Evolutionary conservation across 2,888 invertebrate species (phyloP).

Genomic region (Lacanobia wlatinum): DNA sequence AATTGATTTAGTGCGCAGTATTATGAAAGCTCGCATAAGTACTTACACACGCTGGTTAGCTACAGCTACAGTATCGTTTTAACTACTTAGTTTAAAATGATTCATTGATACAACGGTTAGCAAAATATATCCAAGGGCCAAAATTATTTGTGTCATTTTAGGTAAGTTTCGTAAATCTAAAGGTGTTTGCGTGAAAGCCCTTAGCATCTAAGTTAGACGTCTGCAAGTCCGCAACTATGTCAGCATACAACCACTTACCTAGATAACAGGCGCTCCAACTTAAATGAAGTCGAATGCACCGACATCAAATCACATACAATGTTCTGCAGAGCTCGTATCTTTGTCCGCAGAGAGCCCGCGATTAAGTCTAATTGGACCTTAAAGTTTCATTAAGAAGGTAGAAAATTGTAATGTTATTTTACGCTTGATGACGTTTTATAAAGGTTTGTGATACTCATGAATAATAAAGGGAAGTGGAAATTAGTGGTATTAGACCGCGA

Average conservation of each 20-base stretch:
- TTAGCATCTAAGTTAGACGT: conserved; percentile 18
- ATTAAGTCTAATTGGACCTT: conserved; percentile 44
- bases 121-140: neutral
- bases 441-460: conserved; percentile 26
- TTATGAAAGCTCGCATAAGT: neutral
- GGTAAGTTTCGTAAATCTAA: neutral
- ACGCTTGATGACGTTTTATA: conserved; percentile 23
- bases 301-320: conserved; percentile 50
- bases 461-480: conserved; percentile 32
- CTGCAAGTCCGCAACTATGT: conserved; percentile 37
- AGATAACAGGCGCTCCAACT: conserved; percentile 44
- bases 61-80: neutral
- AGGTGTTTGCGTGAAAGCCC: conserved; percentile 4
- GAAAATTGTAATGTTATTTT: conserved; percentile 28
- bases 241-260: conserved; percentile 23
- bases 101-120: neutral
- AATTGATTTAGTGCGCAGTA: conserved; percentile 17
- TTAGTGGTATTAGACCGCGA: conserved; percentile 40
- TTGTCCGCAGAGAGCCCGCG: conserved; percentile 20
- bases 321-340: conserved; percentile 40
- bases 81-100: neutral
- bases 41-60: neutral
- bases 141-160: neutral
- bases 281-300: conserved; percentile 53
- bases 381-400: conserved; percentile 34